A percentile compares a stretch with the other conserved stretches of the same genome.
These are phyloP conservation scores for Ectemnius cavifrons DNA, from an alignment of 2,888 invertebrate species.

Conservation along the genomic window DNA sequence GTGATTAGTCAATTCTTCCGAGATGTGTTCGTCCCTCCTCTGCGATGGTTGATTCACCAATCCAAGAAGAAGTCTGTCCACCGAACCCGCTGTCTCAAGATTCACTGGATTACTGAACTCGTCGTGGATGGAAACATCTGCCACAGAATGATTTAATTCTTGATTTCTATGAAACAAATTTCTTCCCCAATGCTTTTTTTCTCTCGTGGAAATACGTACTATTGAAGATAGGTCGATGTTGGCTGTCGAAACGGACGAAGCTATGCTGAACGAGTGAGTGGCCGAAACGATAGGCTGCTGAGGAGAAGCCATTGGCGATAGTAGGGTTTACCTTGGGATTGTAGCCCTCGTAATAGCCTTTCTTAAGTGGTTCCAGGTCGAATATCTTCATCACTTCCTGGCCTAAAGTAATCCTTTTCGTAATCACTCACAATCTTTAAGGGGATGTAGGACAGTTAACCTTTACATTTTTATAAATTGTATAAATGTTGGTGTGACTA, in stretches of 20 bases:
- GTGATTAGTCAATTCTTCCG: constrained; percentile 89
- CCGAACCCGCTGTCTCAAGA: constrained; percentile 88
- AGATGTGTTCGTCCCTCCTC: constrained; percentile 89
- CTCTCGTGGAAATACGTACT: constrained; percentile 81
- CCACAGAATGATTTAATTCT: constrained; percentile 33
- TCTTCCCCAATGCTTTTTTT: background rate
- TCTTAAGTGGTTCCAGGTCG: constrained; percentile 83
- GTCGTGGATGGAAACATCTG: constrained; percentile 89
- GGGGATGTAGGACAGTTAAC: too few relatives aligned
- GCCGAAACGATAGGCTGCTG: constrained; percentile 92
- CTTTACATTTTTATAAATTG: too few relatives aligned
- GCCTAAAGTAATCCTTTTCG: constrained; percentile 77
- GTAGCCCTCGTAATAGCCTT: constrained; percentile 87
- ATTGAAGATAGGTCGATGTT: constrained; percentile 84
- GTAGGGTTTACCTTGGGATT: constrained; percentile 85
- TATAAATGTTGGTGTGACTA: too few relatives aligned
- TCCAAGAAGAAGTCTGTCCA: constrained; percentile 88
- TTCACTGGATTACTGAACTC: constrained; percentile 83
- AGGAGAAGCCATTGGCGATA: constrained; percentile 88
- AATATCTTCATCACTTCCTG: constrained; percentile 87
- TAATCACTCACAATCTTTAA: background rate
- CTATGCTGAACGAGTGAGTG: constrained; percentile 91
- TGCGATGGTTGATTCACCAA: constrained; percentile 88
- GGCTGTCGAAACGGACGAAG: constrained; percentile 86
- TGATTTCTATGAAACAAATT: background rate